Evolutionary conservation across 2,888 invertebrate species (phyloP), one percentile per base, ranked within the genome.

Genomic region (Amiota minor): DNA sequence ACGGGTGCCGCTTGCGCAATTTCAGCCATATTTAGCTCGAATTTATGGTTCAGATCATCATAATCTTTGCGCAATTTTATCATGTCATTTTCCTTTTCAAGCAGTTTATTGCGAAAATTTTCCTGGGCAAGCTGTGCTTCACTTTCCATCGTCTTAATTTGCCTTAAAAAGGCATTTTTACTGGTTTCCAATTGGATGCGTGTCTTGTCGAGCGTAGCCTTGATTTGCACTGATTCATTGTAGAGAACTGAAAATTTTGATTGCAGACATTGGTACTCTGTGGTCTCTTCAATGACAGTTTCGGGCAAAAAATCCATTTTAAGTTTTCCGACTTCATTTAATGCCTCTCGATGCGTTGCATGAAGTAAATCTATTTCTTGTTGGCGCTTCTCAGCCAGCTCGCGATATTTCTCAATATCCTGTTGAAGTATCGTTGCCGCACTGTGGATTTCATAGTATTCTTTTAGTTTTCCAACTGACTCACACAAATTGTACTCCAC

Each of bases 71-170:
- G 91, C 64, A 97, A 92, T 88, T 98, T 97, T 0, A 97, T 97
- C 64, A 98, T 91, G 2, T 97, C 95, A 87, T 98, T 98, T 91
- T 99, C 98, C 83, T 98, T 91, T 90, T 98, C 98, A 85, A 98
- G 97, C 90, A 98, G 96, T 89, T 98, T 98, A 23, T 97, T 96
- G 72, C 98, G 92, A 14, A 98, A 91, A 78, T 98, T 97, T 88
- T 98, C 98, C 89, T 98, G 98, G 10, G 96, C 94, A 80, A 96
- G 93, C 72, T 98, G 90, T 90, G 99, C 98, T 91, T 99, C 98
- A 86, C 97, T 97, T 95, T 98, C 98, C 98, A 99, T 98, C 92
- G 98, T 95, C 90, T 98, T 98, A 81, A 99, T 97, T 88, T 98
- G 98, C 9, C 98, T 92, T 86, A 98, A 92, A 91, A 98, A 98